Evolutionary conservation across 2,797 vertebrate species (phyloP).

Genomic region (Phrynocephalus forsythii): DNA sequence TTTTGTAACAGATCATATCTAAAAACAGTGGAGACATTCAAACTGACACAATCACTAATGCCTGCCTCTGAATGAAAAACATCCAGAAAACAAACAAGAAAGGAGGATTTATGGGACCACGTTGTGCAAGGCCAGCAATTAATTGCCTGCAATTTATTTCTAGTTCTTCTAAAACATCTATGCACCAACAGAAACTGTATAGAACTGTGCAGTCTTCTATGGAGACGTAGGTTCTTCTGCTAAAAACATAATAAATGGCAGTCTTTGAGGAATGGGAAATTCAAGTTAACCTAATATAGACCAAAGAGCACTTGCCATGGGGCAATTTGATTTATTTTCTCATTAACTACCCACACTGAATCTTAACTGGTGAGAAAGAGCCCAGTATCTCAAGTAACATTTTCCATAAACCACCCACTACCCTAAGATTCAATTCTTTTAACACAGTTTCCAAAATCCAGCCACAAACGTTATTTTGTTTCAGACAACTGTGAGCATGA

Average conservation of each 20-base stretch:
- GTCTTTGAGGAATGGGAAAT: background rate
- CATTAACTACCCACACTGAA: slow-evolving; percentile 13
- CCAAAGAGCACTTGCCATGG: background rate
- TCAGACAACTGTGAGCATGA: slow-evolving; percentile 57
- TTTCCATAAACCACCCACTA: slow-evolving; percentile 2
- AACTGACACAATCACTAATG: background rate
- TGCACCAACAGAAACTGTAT: background rate
- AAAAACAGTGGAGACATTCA: background rate
- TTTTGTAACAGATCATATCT: background rate
- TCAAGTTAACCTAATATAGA: slow-evolving; percentile 24
- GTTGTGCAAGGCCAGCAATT: background rate
- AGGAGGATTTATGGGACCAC: no score
- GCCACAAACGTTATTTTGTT: slow-evolving; percentile 48
- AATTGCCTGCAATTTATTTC: background rate
- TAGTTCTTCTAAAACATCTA: background rate
- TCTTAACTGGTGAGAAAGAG: background rate
- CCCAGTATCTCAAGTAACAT: background rate
- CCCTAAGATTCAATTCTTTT: slow-evolving; percentile 46
- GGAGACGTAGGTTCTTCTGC: slow-evolving; percentile 11
- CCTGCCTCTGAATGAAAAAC: background rate
- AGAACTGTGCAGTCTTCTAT: background rate
- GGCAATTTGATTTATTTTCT: slow-evolving; percentile 32
- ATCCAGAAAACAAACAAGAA: background rate
- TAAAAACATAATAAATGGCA: background rate
- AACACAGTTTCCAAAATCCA: slow-evolving; percentile 48